Conservation (phyloP, 2,797 vertebrate genomes). For the Spinus pinus region DNA sequence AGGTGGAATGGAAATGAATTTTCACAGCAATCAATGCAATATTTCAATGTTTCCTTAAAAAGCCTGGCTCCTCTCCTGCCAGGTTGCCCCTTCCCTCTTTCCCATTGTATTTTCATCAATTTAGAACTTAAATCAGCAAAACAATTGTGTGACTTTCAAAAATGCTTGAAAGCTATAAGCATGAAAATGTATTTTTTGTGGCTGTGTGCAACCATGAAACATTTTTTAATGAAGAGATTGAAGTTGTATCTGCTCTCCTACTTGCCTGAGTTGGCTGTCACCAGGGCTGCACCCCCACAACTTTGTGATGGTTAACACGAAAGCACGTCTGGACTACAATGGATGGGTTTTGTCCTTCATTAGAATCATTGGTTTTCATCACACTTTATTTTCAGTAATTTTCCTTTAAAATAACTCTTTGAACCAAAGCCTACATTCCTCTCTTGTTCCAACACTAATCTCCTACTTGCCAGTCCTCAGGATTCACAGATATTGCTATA, state of each 20-base stretch:
- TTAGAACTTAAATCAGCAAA: slow-evolving; percentile 53
- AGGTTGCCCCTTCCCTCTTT: slow-evolving; percentile 1
- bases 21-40: not conserved
- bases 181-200: slow-evolving; percentile 46
- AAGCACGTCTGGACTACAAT: not conserved
- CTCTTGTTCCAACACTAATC: slow-evolving; percentile 11
- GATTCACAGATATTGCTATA: slow-evolving; percentile 39
- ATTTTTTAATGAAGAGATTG: slow-evolving; percentile 46
- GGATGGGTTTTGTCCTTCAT: not conserved
- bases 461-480: slow-evolving; percentile 15
- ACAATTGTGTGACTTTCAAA: slow-evolving; percentile 38
- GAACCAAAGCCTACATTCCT: slow-evolving; percentile 45
- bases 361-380: slow-evolving; percentile 16
- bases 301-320: not conserved
- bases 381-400: slow-evolving; percentile 26
- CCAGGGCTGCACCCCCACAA: not conserved
- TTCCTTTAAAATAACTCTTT: slow-evolving; percentile 45
- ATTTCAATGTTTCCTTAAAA: not conserved
- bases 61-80: not conserved
- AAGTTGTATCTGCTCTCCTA: not conserved
- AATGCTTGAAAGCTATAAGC: slow-evolving; percentile 2
- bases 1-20: slow-evolving; percentile 13
- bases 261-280: not conserved
- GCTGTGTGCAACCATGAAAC: not conserved
- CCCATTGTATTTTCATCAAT: slow-evolving; percentile 3